Evolutionary conservation across 2,113 vertebrate species (phyloP).

Genomic region (Eudyptes chrysolophus): DNA sequence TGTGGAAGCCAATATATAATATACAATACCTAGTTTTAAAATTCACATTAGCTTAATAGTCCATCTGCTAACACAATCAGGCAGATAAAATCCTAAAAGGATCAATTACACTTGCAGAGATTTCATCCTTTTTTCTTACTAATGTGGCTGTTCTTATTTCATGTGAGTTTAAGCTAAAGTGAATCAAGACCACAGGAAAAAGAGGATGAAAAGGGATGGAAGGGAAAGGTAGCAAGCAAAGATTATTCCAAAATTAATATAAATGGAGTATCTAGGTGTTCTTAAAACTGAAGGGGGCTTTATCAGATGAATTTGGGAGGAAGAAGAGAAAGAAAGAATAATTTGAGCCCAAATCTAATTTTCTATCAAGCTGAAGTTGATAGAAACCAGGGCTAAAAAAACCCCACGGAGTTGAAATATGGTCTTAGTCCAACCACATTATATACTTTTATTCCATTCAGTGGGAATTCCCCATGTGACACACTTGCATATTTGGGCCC

Average conservation of each 20-base stretch:
- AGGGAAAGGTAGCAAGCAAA: neutral
- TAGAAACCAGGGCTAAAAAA: neutral
- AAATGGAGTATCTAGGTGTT: neutral
- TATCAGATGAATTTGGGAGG: neutral
- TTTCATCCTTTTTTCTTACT: neutral
- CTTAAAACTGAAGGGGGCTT: neutral
- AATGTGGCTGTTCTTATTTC: neutral
- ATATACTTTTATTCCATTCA: neutral
- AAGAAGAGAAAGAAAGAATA: neutral
- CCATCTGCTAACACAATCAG: neutral
- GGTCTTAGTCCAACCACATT: neutral
- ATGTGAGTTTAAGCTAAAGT: neutral
- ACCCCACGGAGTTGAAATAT: neutral
- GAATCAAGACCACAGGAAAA: neutral
- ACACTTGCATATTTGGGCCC: neutral
- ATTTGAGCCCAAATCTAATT: neutral
- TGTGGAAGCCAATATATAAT: neutral
- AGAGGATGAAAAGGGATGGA: neutral
- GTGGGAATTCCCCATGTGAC: neutral
- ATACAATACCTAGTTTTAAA: neutral
- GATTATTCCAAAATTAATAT: neutral
- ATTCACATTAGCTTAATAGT: neutral
- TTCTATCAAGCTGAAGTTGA: neutral
- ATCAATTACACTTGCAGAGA: neutral
- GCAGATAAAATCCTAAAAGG: slow-evolving; percentile 16